A percentile compares a stretch with the other conserved stretches of the same genome.
phyloP scores from a whole-genome alignment of 2,888 invertebrate species.

The Serrognathus titanus region DNA sequence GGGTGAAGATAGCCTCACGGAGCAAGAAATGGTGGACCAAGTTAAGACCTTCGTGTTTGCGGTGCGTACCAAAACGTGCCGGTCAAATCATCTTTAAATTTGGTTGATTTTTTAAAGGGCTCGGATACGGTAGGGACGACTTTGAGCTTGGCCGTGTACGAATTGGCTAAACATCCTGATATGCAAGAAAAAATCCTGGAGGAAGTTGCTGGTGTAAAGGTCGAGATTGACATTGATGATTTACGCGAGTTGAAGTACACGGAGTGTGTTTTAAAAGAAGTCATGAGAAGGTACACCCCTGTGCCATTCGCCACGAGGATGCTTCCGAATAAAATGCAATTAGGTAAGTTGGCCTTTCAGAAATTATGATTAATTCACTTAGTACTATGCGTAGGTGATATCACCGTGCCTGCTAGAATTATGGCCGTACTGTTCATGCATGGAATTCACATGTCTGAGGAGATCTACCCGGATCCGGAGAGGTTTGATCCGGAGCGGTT shows the following conservation, averaged over 20 bases:
- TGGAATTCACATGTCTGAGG: conserved; percentile 5
- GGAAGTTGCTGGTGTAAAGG: conserved; percentile 20
- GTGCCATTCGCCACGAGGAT: conserved; percentile 16
- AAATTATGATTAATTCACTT: too few relatives aligned
- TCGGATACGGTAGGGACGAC: conserved; percentile 26
- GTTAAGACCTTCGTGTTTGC: too few relatives aligned
- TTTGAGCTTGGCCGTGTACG: conserved; percentile 21
- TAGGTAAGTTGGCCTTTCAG: conserved; percentile 7
- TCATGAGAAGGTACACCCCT: conserved; percentile 18
- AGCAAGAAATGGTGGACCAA: too few relatives aligned
- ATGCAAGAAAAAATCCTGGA: conserved; percentile 26
- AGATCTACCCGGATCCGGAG: conserved; percentile 4
- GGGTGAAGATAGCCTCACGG: too few relatives aligned
- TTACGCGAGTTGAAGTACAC: conserved; percentile 22
- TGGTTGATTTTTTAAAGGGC: conserved; percentile 16
- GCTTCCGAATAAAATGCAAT: conserved; percentile 3
- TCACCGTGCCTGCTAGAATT: not conserved
- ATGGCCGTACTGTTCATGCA: not conserved
- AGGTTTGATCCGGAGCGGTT: conserved; percentile 11
- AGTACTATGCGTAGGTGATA: not conserved
- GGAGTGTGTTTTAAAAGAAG: conserved; percentile 25
- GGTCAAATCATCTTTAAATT: too few relatives aligned
- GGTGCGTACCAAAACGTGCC: too few relatives aligned
- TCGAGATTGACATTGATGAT: not conserved
- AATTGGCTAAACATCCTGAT: conserved; percentile 21